These are phyloP conservation scores for Dasysyrphus tricinctus DNA, from an alignment of 2,888 invertebrate species.

Conservation along the genomic window DNA sequence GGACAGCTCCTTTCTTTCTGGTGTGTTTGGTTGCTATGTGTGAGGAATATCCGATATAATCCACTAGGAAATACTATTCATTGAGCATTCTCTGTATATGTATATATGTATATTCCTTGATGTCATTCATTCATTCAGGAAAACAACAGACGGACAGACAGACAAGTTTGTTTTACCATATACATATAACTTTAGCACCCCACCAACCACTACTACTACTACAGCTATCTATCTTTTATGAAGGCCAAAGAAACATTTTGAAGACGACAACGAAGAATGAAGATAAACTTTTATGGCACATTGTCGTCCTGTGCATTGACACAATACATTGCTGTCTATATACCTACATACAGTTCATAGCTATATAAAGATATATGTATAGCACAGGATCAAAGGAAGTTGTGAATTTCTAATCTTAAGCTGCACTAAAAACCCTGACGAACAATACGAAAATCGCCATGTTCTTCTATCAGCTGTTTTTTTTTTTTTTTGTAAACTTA, in stretches of 20 bases:
- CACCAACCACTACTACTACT: background rate
- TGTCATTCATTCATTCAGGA: slow-evolving; percentile 70
- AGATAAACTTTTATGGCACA: slow-evolving; percentile 73
- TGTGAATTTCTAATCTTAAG: slow-evolving; percentile 75
- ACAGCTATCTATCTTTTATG: slow-evolving; percentile 8
- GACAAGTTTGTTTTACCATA: slow-evolving; percentile 68
- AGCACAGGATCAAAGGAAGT: slow-evolving; percentile 59
- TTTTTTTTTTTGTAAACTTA: background rate
- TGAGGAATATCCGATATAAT: slow-evolving; percentile 41
- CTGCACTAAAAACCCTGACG: slow-evolving; percentile 63
- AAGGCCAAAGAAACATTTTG: slow-evolving; percentile 50
- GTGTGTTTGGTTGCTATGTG: slow-evolving; percentile 5
- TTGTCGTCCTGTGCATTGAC: slow-evolving; percentile 45
- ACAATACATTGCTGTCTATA: slow-evolving; percentile 1
- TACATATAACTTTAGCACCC: slow-evolving; percentile 28
- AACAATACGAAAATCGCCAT: slow-evolving; percentile 71
- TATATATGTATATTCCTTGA: slow-evolving; percentile 21
- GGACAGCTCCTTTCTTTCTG: background rate
- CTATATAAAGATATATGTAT: background rate
- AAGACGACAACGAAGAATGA: slow-evolving; percentile 27
- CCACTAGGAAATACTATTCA: slow-evolving; percentile 57
- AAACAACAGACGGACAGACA: slow-evolving; percentile 67
- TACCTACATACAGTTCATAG: background rate
- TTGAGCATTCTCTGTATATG: slow-evolving; percentile 58
- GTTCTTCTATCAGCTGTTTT: slow-evolving; percentile 45